Conservation (phyloP, 2,888 invertebrate species). For the Suillia variegata region DNA sequence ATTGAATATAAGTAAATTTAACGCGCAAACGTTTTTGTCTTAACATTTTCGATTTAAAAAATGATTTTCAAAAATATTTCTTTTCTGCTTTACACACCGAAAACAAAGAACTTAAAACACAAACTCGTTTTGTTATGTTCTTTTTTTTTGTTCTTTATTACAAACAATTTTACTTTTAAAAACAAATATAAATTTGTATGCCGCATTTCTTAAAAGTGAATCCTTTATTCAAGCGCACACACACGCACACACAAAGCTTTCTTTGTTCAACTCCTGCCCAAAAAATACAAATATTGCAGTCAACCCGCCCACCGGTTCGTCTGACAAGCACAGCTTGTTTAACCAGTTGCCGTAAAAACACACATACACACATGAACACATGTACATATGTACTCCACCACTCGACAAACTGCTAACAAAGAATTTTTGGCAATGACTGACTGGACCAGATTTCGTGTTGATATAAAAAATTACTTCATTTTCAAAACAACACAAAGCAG, state of each 20-base stretch:
- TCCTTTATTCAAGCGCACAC: neutral
- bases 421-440: conserved; percentile 20
- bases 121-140: conserved; percentile 7
- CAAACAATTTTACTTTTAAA: too few species aligned
- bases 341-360: conserved; percentile 6
- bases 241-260: conserved; percentile 1
- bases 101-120: conserved; percentile 18
- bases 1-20: too few species aligned
- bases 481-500: conserved; percentile 4
- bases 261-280: neutral
- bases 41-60: too few species aligned
- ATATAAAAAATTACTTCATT: conserved; percentile 7
- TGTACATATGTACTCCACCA: too few species aligned
- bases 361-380: conserved; percentile 7
- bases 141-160: too few species aligned
- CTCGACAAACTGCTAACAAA: conserved; percentile 1
- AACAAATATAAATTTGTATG: neutral
- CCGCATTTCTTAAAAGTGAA: neutral
- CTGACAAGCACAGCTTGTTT: neutral
- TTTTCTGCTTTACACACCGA: neutral
- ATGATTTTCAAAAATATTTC: too few species aligned
- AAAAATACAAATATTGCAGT: neutral
- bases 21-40: too few species aligned
- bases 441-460: conserved; percentile 15
- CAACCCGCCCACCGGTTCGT: neutral